Percentiles rank a stretch among this genome's conserved stretches.
These are phyloP conservation scores for Leptinotarsa undecemlineata DNA, from an alignment of 1,140 invertebrate genomes.

Conservation along the genomic window DNA sequence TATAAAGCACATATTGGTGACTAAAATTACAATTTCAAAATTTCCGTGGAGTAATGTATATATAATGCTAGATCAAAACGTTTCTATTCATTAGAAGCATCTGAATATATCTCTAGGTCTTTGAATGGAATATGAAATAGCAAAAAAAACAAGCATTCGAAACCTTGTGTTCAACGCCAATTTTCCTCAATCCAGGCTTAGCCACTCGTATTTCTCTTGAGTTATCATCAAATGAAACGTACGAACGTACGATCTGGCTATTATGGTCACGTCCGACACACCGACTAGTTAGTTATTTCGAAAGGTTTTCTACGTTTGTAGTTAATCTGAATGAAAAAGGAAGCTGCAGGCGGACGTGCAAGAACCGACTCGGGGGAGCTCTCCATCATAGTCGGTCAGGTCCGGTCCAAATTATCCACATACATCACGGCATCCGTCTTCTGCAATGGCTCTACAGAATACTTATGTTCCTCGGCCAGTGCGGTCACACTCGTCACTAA, in stretches of 20 bases:
- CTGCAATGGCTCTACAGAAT: conserved; percentile 21
- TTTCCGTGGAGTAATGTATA: no score
- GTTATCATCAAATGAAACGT: background rate
- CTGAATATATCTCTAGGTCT: no score
- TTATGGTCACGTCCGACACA: conserved; percentile 12
- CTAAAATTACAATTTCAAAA: no score
- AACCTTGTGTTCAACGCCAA: no score
- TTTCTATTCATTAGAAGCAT: no score
- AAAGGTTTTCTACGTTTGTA: conserved; percentile 4
- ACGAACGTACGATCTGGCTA: background rate
- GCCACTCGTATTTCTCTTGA: background rate
- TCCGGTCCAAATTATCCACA: conserved; percentile 24
- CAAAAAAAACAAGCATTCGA: no score
- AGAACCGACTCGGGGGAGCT: conserved; percentile 17
- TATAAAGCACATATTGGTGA: no score
- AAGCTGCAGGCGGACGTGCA: conserved; percentile 24
- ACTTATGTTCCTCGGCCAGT: background rate
- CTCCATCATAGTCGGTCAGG: conserved; percentile 24
- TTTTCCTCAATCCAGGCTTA: no score
- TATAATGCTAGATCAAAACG: no score
- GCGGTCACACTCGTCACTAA: no score
- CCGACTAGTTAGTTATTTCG: conserved; percentile 20
- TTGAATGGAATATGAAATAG: no score
- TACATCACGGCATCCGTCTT: conserved; percentile 27
- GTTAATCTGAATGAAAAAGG: conserved; percentile 24